Percentiles rank a stretch among this genome's conserved stretches.
Conservation (phyloP, 92 coral and sea anemone genomes). For the Epizoanthus fatuus region DNA sequence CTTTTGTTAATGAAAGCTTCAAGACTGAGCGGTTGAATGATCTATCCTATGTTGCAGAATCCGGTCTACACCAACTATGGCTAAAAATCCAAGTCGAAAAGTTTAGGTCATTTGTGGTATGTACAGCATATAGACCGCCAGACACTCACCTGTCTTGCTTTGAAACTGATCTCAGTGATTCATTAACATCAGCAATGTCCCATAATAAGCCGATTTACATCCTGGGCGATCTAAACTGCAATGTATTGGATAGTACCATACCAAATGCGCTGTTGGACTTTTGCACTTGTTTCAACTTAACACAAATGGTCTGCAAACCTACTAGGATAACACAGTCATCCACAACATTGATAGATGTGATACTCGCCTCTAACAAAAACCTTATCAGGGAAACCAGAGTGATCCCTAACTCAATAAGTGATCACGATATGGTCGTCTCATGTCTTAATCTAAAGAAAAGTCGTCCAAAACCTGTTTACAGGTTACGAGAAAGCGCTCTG, state of each 20-base stretch:
- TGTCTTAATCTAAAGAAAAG: conserved; percentile 32
- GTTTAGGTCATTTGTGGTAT: conserved; percentile 21
- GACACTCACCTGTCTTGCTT: conserved; percentile 44
- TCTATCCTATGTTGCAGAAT: conserved; percentile 35
- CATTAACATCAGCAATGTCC: conserved; percentile 13
- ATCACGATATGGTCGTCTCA: conserved; percentile 54
- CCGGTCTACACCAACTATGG: conserved; percentile 53
- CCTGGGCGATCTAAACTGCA: conserved; percentile 30
- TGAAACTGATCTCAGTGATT: conserved; percentile 23
- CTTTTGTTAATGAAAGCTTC: conserved; percentile 45
- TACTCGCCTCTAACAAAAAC: conserved; percentile 36
- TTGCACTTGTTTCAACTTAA: conserved; percentile 47
- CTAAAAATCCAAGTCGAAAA: conserved; percentile 48
- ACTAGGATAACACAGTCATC: conserved; percentile 53
- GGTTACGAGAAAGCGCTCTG: too few species aligned
- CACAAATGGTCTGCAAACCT: conserved; percentile 47
- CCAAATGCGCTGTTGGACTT: conserved; percentile 22
- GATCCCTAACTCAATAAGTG: conserved; percentile 48
- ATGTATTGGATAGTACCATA: conserved; percentile 26
- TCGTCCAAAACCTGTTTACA: conserved; percentile 46
- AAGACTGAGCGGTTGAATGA: conserved; percentile 32
- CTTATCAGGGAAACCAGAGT: conserved; percentile 43
- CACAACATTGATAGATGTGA: conserved; percentile 42
- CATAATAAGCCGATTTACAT: conserved; percentile 9
- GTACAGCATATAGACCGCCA: conserved; percentile 58